Percentiles rank a stretch among this genome's conserved stretches.
Evolutionary conservation across 2,797 vertebrate species (phyloP).

Genomic region (Thalassophryne amazonica): DNA sequence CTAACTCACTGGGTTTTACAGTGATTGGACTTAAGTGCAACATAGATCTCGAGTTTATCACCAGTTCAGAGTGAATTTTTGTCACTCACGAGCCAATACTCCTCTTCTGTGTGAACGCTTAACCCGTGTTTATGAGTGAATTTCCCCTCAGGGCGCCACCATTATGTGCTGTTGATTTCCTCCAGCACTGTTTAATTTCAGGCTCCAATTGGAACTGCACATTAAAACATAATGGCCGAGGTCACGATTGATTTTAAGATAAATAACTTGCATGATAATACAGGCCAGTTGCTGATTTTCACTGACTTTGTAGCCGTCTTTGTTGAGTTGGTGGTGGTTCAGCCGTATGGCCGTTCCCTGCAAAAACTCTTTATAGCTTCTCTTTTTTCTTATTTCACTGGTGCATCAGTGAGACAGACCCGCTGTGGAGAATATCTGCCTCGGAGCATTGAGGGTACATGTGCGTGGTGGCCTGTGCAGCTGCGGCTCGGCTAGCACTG

Average conservation of each 20-base stretch:
- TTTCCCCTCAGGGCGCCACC: slow-evolving; percentile 63
- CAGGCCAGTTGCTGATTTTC: slow-evolving; percentile 73
- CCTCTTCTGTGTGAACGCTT: slow-evolving; percentile 33
- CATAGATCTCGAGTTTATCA: slow-evolving; percentile 64
- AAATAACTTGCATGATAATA: slow-evolving; percentile 79
- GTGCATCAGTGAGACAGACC: slow-evolving; percentile 35
- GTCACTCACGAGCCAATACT: slow-evolving; percentile 47
- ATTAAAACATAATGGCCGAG: slow-evolving; percentile 80
- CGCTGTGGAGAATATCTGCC: slow-evolving; percentile 53
- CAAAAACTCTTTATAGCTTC: neutral
- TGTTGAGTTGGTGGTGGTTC: slow-evolving; percentile 10
- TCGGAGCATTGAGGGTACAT: slow-evolving; percentile 47
- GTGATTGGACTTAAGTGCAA: slow-evolving; percentile 55
- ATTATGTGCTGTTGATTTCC: slow-evolving; percentile 71
- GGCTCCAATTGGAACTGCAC: slow-evolving; percentile 74
- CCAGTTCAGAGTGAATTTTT: slow-evolving; percentile 50
- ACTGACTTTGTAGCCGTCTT: slow-evolving; percentile 57
- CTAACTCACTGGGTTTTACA: too few relatives aligned
- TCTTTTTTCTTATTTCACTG: slow-evolving; percentile 34
- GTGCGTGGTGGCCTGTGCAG: slow-evolving; percentile 53
- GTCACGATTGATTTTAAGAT: slow-evolving; percentile 80
- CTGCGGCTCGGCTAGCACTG: slow-evolving; percentile 49
- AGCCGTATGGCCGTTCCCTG: neutral
- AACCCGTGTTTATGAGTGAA: slow-evolving; percentile 68
- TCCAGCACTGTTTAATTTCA: slow-evolving; percentile 79